Percentiles rank a stretch among this genome's conserved stretches.
These are phyloP conservation scores for Dufourea novaeangliae DNA, from an alignment of 1,140 invertebrate species.

Conservation along the genomic window DNA sequence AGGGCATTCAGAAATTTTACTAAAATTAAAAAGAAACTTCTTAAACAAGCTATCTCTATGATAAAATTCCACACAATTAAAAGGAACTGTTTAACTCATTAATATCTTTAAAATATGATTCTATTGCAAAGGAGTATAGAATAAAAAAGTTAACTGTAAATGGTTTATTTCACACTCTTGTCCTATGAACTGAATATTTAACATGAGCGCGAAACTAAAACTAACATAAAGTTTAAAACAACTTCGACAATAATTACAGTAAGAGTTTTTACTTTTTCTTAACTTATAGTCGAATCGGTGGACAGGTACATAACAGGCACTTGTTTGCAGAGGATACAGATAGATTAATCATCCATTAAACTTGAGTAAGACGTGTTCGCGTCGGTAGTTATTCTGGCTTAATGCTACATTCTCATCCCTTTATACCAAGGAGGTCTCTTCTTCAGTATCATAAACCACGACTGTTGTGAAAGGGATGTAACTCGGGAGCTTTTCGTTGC, in stretches of 20 bases:
- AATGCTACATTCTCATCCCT: slow-evolving; percentile 65
- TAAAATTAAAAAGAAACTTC: too few species aligned
- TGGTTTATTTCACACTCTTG: slow-evolving; percentile 3
- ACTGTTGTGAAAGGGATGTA: slow-evolving; percentile 59
- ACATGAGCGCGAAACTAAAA: slow-evolving; percentile 54
- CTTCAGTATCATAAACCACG: slow-evolving; percentile 53
- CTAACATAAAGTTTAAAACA: slow-evolving; percentile 65
- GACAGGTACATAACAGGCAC: slow-evolving; percentile 49
- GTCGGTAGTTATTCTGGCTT: slow-evolving; percentile 68
- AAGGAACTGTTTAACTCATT: too few species aligned
- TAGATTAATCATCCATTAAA: slow-evolving; percentile 80
- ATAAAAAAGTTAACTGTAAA: not conserved
- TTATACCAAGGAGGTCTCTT: slow-evolving; percentile 59
- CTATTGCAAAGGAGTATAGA: too few species aligned
- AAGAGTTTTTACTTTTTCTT: slow-evolving; percentile 61
- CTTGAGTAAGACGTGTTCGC: slow-evolving; percentile 72
- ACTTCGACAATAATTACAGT: slow-evolving; percentile 68
- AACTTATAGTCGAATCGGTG: slow-evolving; percentile 36
- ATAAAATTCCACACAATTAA: too few species aligned
- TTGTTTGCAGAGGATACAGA: slow-evolving; percentile 76
- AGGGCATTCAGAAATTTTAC: too few species aligned
- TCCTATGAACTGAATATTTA: slow-evolving; percentile 30
- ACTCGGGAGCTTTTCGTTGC: slow-evolving; percentile 50
- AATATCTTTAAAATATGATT: too few species aligned
- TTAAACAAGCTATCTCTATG: too few species aligned